Evolutionary conservation across 2,113 vertebrate species (phyloP).

Genomic region (Actenoides hombroni): DNA sequence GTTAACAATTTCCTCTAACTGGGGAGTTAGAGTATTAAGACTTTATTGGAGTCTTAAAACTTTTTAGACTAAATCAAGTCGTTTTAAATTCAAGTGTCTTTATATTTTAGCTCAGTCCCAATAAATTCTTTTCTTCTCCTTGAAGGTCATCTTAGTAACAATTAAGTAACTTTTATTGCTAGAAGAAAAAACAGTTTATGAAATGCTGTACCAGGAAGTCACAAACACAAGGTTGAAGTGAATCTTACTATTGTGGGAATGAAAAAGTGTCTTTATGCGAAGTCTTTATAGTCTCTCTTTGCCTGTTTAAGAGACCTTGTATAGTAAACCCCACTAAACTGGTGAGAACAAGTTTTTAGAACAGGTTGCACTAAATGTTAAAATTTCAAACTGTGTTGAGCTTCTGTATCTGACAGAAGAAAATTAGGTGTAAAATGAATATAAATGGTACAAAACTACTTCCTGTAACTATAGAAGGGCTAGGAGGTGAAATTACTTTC

Average conservation of each 20-base stretch:
- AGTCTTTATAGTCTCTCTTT: not conserved
- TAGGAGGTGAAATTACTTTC: not conserved
- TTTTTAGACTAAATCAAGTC: not conserved
- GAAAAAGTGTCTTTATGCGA: not conserved
- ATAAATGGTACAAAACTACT: not conserved
- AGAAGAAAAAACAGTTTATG: not conserved
- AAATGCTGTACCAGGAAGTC: not conserved
- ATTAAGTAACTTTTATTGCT: not conserved
- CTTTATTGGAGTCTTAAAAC: not conserved
- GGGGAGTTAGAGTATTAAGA: not conserved
- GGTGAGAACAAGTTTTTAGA: constrained; percentile 31
- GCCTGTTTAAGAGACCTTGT: not conserved
- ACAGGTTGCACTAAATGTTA: constrained; percentile 14
- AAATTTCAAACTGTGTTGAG: not conserved
- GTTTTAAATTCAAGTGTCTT: not conserved
- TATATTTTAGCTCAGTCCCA: not conserved
- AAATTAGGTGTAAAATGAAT: constrained; percentile 14
- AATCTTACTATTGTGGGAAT: not conserved
- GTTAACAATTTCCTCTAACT: not conserved
- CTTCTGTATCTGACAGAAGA: constrained; percentile 14
- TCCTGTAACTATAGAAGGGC: not conserved
- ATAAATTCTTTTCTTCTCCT: constrained; percentile 17
- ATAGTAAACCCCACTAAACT: not conserved
- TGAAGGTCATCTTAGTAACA: constrained; percentile 14
- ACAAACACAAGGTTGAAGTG: not conserved